A percentile compares a stretch with the other conserved stretches of the same genome.
These are phyloP conservation scores for Sakesphorus luctuosus DNA, from an alignment of 2,113 vertebrate species.

Conservation along the genomic window DNA sequence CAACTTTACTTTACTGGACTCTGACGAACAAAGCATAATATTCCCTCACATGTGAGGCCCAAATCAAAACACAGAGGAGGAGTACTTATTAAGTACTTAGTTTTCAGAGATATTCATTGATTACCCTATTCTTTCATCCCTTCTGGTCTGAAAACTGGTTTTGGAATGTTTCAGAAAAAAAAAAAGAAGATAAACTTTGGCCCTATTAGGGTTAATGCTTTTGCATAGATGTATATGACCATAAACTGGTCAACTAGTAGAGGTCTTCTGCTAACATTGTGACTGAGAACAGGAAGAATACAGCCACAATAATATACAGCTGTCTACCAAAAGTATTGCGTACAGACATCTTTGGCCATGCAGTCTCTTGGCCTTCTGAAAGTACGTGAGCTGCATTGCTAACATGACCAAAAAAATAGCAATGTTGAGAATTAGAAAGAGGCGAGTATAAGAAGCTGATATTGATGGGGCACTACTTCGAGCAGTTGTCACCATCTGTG, in stretches of 20 bases:
- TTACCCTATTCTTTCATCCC: not conserved
- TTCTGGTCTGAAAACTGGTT: constrained; percentile 31
- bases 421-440: constrained; percentile 95
- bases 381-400: constrained; percentile 88
- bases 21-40: constrained; percentile 34
- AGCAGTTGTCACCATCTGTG: constrained; percentile 74
- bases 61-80: not conserved
- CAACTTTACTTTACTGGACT: not conserved
- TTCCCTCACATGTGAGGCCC: constrained; percentile 15
- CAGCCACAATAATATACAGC: constrained; percentile 91
- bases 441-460: constrained; percentile 87
- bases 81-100: constrained; percentile 8
- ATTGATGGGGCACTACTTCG: constrained; percentile 74
- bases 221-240: constrained; percentile 66
- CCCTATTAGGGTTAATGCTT: constrained; percentile 62
- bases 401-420: constrained; percentile 92
- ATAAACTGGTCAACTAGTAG: constrained; percentile 50
- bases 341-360: constrained; percentile 92
- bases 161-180: constrained; percentile 54
- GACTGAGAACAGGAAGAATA: constrained; percentile 93
- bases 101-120: constrained; percentile 24
- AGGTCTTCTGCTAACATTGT: constrained; percentile 83
- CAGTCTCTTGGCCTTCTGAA: constrained; percentile 87
- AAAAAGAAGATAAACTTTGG: constrained; percentile 30
- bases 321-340: constrained; percentile 88